A percentile compares a stretch with the other conserved stretches of the same genome.
Conservation (phyloP, 2,113 vertebrate genomes). For the Dolichotis patagonum region DNA sequence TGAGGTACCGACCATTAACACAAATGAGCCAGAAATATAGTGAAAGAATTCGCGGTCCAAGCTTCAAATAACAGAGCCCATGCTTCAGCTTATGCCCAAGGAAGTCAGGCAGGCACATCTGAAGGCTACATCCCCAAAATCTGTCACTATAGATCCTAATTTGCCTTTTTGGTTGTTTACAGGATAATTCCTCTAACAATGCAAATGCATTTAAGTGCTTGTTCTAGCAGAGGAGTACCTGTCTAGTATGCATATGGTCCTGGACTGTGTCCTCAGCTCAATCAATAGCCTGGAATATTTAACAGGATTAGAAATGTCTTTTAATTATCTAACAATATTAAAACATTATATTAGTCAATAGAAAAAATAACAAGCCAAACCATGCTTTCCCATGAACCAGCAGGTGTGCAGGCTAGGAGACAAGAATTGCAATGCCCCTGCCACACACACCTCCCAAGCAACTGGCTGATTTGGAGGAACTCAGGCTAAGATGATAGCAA, state of each 20-base stretch:
- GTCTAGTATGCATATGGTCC: not conserved
- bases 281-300: conserved; percentile 4
- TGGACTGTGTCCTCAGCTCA: not conserved
- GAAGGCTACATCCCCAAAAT: not conserved
- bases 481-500: too few relatives aligned
- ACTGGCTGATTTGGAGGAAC: too few relatives aligned
- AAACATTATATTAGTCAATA: not conserved
- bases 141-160: not conserved
- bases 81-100: not conserved
- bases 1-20: not conserved
- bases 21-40: not conserved
- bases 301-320: not conserved
- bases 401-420: too few relatives aligned
- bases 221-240: not conserved
- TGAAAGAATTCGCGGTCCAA: not conserved
- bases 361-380: not conserved
- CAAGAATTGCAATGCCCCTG: too few relatives aligned
- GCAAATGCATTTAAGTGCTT: conserved; percentile 16
- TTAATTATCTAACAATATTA: not conserved
- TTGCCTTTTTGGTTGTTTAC: not conserved
- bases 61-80: not conserved
- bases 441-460: too few relatives aligned
- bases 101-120: not conserved
- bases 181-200: not conserved
- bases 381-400: too few relatives aligned